These are phyloP conservation scores for Cecidostiba fungosa DNA, from an alignment of 2,888 invertebrate species.

Conservation along the genomic window DNA sequence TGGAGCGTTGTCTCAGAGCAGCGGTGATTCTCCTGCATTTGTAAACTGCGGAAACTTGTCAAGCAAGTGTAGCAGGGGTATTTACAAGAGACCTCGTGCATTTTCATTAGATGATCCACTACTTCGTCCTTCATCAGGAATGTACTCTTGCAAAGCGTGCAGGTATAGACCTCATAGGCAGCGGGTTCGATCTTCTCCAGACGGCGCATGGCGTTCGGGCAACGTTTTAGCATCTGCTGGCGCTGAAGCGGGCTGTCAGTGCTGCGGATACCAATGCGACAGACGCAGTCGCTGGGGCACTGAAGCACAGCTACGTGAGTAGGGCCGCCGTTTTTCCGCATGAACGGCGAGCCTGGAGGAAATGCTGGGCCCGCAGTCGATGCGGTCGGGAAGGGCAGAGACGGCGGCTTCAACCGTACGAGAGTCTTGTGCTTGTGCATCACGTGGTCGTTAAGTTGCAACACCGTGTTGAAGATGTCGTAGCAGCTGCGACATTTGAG, in stretches of 20 bases:
- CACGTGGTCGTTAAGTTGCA: constrained; percentile 62
- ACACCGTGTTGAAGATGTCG: constrained; percentile 52
- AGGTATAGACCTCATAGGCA: constrained; percentile 63
- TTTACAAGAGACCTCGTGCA: constrained; percentile 64
- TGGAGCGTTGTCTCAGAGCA: constrained; percentile 60
- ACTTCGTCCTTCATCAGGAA: constrained; percentile 64
- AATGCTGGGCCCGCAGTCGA: neutral
- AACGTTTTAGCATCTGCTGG: constrained; percentile 59
- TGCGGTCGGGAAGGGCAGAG: neutral
- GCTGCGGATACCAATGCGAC: constrained; percentile 58
- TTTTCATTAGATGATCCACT: constrained; percentile 61
- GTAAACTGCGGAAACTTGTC: constrained; percentile 57
- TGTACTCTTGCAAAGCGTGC: constrained; percentile 62
- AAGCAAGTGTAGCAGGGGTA: constrained; percentile 62
- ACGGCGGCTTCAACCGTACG: constrained; percentile 33
- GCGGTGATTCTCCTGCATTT: constrained; percentile 58
- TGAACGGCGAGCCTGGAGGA: neutral
- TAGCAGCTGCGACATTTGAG: constrained; percentile 63
- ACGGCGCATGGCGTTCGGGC: constrained; percentile 60
- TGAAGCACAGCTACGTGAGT: constrained; percentile 44
- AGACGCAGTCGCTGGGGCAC: constrained; percentile 63
- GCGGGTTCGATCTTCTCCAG: constrained; percentile 62
- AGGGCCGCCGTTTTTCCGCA: constrained; percentile 31
- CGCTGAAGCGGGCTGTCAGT: constrained; percentile 54
- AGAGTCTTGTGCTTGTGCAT: constrained; percentile 60